Evolutionary conservation across 2,888 invertebrate genomes (phyloP), one percentile per base, ranked within the genome.

Genomic region (Tinea semifulvella): DNA sequence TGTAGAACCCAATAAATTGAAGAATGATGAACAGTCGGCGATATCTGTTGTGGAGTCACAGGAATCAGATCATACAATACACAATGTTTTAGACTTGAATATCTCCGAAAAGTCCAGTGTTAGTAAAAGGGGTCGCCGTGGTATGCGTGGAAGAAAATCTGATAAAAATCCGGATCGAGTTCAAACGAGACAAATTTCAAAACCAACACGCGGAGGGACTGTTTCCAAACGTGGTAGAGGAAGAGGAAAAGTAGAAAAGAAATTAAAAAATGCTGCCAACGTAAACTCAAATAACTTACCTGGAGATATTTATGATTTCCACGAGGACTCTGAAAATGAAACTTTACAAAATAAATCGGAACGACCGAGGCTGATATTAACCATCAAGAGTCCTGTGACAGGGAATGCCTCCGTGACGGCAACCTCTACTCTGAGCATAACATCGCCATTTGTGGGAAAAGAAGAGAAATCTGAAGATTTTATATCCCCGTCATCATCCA

Each of bases 281-380:
- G 76, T 74, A 7, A 86, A 80, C 51, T 82, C 84, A 49, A 84
- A 77, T 53, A 85, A 86, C 53, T 69, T 84, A 42, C 83, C 87
- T 1, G 87, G 90, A 7, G 95, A 95, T 60, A 86, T 96, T 2
- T 96, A 95, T 61, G 95, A 95, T 64, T 96, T 96, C 63, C 89
- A 91, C 53, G 95, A 95, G 60, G 95, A 95, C 64, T 91, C 92
- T 3, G 90, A 90, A 28, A 94, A 95, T 58, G 91, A 92, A 59
- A 60, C 66, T 36, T 67, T 73, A 13, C 59, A 69, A 10, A 72
- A 65, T 51, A 82, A 76, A 56, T 68, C 64, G 36, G 85, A 86
- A 58, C 83, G 92, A 16, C 92, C 92, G 0, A 82, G 93, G 28
- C 71, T 92, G 38, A 91, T 93, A 53, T 75, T 93, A 35, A 94